A percentile compares a stretch with the other conserved stretches of the same genome.
Evolutionary conservation across 2,113 vertebrate genomes (phyloP).

Genomic region (human): DNA sequence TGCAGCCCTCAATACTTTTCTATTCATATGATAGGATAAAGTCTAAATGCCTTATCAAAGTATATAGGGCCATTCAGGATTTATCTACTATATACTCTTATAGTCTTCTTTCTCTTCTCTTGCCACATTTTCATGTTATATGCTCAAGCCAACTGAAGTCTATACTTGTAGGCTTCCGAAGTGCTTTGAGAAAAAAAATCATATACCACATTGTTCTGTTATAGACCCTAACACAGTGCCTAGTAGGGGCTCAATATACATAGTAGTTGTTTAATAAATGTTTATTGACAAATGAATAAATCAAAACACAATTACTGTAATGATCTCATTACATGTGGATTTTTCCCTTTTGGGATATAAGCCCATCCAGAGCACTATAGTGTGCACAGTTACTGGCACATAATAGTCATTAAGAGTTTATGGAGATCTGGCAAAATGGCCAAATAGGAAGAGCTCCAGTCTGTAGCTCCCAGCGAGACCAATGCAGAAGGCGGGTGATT

Average conservation of each 20-base stretch:
- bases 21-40: constrained; percentile 19
- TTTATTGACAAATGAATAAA: neutral
- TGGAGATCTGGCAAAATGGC: neutral
- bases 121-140: neutral
- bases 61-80: neutral
- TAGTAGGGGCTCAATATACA: neutral
- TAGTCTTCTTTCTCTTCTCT: neutral
- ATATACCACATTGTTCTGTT: neutral
- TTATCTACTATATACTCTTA: constrained; percentile 22
- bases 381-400: neutral
- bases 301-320: neutral
- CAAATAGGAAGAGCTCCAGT: too few relatives aligned
- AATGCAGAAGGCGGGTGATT: too few relatives aligned
- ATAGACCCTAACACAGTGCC: neutral
- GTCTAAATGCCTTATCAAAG: constrained; percentile 35
- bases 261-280: neutral
- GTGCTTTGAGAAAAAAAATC: neutral
- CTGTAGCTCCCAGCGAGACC: too few relatives aligned
- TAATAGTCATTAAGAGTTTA: neutral
- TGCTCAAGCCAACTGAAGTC: neutral
- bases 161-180: neutral
- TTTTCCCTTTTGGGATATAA: neutral
- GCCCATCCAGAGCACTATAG: neutral
- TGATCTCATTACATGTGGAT: neutral
- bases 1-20: neutral